Percentiles rank a stretch among this genome's conserved stretches.
These are phyloP conservation scores for Charadrius vociferus DNA, from an alignment of 2,113 vertebrate species.

Conservation along the genomic window DNA sequence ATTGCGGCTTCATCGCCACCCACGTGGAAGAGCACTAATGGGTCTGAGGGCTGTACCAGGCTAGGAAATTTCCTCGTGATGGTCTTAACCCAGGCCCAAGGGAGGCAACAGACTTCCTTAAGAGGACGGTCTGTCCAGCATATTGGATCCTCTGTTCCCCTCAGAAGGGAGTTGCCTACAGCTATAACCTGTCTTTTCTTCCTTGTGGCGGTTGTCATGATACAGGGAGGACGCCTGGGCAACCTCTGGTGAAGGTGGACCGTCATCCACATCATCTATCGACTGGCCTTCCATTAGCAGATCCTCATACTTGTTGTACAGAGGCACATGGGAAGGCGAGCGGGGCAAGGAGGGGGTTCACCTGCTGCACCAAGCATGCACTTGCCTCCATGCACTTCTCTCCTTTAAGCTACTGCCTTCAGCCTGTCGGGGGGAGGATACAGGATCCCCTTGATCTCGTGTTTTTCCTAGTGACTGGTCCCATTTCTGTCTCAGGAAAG, in stretches of 20 bases:
- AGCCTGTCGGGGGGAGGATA: not conserved
- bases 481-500: not conserved
- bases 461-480: not conserved
- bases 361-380: not conserved
- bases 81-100: not conserved
- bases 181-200: not conserved
- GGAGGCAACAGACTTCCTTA: not conserved
- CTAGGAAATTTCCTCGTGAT: too few relatives aligned
- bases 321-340: not conserved
- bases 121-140: not conserved
- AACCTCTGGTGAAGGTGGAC: not conserved
- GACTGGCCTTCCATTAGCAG: not conserved
- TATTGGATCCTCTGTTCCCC: not conserved
- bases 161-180: not conserved
- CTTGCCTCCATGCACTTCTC: not conserved
- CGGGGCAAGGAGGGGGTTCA: not conserved
- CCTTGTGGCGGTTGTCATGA: not conserved
- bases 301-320: not conserved
- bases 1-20: too few relatives aligned
- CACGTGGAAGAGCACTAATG: too few relatives aligned
- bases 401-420: not conserved
- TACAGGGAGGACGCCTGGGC: not conserved
- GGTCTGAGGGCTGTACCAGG: too few relatives aligned
- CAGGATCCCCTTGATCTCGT: not conserved
- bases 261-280: too few relatives aligned